Evolutionary conservation across 2,888 invertebrate species (phyloP).

Genomic region (Noctuana brunneofusca): DNA sequence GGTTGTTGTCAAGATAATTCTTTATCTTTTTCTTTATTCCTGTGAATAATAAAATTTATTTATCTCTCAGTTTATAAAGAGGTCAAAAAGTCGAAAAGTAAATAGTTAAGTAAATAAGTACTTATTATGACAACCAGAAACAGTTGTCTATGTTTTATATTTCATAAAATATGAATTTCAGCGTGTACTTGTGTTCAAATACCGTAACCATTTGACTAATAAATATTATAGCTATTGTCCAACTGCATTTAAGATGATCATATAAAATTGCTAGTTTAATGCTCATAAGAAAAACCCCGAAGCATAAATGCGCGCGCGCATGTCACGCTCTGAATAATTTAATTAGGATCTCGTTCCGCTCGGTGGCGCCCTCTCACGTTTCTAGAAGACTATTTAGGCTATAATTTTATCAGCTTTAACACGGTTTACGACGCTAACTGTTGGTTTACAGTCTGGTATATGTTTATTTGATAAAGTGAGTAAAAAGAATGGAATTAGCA

Average conservation of each 20-base stretch:
- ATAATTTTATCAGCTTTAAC: constrained; percentile 59
- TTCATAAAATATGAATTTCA: neutral
- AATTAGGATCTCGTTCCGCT: constrained; percentile 80
- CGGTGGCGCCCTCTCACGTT: constrained; percentile 63
- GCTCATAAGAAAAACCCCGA: constrained; percentile 56
- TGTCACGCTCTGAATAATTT: constrained; percentile 75
- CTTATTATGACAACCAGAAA: neutral
- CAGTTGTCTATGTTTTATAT: neutral
- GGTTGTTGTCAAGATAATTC: no score
- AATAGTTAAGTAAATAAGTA: no score
- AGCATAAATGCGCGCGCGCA: constrained; percentile 59
- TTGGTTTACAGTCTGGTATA: constrained; percentile 35
- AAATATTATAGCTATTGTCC: constrained; percentile 20
- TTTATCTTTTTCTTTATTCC: no score
- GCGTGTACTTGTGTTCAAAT: neutral
- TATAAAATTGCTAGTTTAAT: constrained; percentile 43
- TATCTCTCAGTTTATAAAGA: no score
- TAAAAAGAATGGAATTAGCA: neutral
- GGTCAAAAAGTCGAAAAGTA: no score
- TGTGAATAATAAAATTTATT: no score
- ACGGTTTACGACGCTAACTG: constrained; percentile 45
- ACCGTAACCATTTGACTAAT: constrained; percentile 14
- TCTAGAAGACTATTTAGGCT: constrained; percentile 65
- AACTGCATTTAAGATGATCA: constrained; percentile 32
- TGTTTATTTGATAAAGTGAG: constrained; percentile 28